phyloP scores from a whole-genome alignment of 2,797 vertebrate genomes.

The Harpagifer antarcticus region DNA sequence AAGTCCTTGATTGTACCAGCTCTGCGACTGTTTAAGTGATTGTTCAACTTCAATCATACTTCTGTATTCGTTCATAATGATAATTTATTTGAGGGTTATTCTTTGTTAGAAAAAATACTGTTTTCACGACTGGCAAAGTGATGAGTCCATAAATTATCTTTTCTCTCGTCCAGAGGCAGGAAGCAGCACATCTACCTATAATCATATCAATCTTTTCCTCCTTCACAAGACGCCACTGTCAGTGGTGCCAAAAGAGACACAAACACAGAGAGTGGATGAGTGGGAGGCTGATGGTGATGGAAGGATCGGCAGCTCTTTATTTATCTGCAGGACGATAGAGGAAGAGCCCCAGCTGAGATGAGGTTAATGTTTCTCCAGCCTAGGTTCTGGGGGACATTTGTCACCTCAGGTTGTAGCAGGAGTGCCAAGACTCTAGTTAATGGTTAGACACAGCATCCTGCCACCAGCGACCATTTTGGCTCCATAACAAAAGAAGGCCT shows the following conservation, averaged over 20 bases:
- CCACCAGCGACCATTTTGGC: slow-evolving; percentile 65
- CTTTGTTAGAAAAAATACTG: slow-evolving; percentile 44
- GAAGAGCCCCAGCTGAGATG: slow-evolving; percentile 77
- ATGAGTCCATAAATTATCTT: slow-evolving; percentile 74
- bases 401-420: slow-evolving; percentile 49
- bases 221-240: slow-evolving; percentile 73
- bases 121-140: slow-evolving; percentile 59
- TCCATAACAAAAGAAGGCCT: slow-evolving; percentile 76
- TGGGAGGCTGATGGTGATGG: slow-evolving; percentile 76
- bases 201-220: slow-evolving; percentile 78
- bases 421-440: slow-evolving; percentile 75
- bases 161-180: slow-evolving; percentile 65
- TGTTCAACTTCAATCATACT: slow-evolving; percentile 75
- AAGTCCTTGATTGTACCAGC: slow-evolving; percentile 69
- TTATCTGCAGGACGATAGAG: slow-evolving; percentile 66
- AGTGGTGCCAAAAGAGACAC: slow-evolving; percentile 73
- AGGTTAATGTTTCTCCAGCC: slow-evolving; percentile 78
- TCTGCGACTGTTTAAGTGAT: slow-evolving; percentile 70
- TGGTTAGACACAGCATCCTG: slow-evolving; percentile 82
- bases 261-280: slow-evolving; percentile 75
- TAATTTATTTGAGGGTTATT: slow-evolving; percentile 71
- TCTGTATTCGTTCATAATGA: slow-evolving; percentile 65
- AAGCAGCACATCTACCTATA: slow-evolving; percentile 74
- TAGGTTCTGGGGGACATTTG: slow-evolving; percentile 47
- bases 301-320: slow-evolving; percentile 74